These are phyloP conservation scores for Oncorhynchus masou DNA, from an alignment of 2,113 vertebrate genomes.

Conservation along the genomic window DNA sequence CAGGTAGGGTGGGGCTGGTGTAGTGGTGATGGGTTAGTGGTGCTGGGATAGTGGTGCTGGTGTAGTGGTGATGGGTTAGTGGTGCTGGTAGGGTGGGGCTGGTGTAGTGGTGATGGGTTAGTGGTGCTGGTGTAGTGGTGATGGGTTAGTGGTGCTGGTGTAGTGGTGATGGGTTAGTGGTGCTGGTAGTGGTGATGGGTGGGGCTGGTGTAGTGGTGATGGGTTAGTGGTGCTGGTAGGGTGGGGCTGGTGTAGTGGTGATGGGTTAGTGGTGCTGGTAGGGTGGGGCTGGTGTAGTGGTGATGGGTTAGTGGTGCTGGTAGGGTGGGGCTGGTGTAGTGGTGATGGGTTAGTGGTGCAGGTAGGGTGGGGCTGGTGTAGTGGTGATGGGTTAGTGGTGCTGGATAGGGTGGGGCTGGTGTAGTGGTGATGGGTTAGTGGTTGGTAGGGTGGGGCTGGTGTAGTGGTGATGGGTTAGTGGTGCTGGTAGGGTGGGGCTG, in stretches of 20 bases:
- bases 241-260: not conserved
- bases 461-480: rapidly evolving
- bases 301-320: too few relatives aligned
- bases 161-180: too few relatives aligned
- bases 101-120: too few relatives aligned
- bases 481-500: too few relatives aligned
- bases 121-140: too few relatives aligned
- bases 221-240: slow-evolving; percentile 29
- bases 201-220: not conserved
- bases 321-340: too few relatives aligned
- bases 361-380: not conserved
- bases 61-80: too few relatives aligned
- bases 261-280: too few relatives aligned
- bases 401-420: too few relatives aligned
- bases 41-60: too few relatives aligned
- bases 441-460: rapidly evolving
- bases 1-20: too few relatives aligned
- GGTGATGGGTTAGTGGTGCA: not conserved
- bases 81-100: rapidly evolving
- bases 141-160: too few relatives aligned
- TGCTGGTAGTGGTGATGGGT: not conserved
- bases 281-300: rapidly evolving
- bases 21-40: rapidly evolving
- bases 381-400: not conserved
- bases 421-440: not conserved